A percentile compares a stretch with the other conserved stretches of the same genome.
Evolutionary conservation across 2,888 invertebrate species (phyloP).

Genomic region (Xestia c-nigrum): DNA sequence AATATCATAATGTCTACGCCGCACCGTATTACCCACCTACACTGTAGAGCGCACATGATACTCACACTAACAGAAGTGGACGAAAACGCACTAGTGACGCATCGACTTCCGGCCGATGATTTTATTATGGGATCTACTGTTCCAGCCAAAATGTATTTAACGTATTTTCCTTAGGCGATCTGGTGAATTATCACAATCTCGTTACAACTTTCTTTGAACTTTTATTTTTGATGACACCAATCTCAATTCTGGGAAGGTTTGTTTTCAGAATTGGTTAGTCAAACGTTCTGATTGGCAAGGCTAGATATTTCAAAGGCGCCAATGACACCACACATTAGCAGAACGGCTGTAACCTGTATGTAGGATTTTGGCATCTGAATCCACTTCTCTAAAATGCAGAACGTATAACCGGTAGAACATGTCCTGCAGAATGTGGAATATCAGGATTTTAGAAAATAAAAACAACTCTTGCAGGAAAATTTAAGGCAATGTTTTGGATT

Average conservation of each 20-base stretch:
- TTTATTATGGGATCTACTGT: constrained; percentile 88
- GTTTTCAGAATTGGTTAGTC: constrained; percentile 48
- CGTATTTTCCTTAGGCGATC: constrained; percentile 63
- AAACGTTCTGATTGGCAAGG: constrained; percentile 45
- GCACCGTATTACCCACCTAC: constrained; percentile 73
- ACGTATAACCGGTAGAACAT: constrained; percentile 20
- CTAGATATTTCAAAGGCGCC: constrained; percentile 37
- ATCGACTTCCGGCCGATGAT: constrained; percentile 89
- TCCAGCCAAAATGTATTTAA: constrained; percentile 72
- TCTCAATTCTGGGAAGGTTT: constrained; percentile 47
- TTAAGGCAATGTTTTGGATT: neutral
- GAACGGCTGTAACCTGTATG: constrained; percentile 1
- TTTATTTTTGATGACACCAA: constrained; percentile 56
- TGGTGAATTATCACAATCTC: constrained; percentile 61
- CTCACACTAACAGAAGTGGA: constrained; percentile 85
- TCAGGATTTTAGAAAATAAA: constrained; percentile 31
- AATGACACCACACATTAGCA: constrained; percentile 10
- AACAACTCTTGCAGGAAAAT: neutral
- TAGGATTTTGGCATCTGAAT: constrained; percentile 11
- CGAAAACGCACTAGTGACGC: constrained; percentile 88
- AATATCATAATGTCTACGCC: constrained; percentile 72
- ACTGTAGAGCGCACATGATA: constrained; percentile 72
- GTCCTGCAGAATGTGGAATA: constrained; percentile 31
- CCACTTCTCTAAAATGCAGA: constrained; percentile 36
- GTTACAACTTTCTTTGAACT: constrained; percentile 64